Evolutionary conservation across 2,888 invertebrate genomes (phyloP), one percentile per base, ranked within the genome.

Genomic region (Trissoscelio sp.): DNA sequence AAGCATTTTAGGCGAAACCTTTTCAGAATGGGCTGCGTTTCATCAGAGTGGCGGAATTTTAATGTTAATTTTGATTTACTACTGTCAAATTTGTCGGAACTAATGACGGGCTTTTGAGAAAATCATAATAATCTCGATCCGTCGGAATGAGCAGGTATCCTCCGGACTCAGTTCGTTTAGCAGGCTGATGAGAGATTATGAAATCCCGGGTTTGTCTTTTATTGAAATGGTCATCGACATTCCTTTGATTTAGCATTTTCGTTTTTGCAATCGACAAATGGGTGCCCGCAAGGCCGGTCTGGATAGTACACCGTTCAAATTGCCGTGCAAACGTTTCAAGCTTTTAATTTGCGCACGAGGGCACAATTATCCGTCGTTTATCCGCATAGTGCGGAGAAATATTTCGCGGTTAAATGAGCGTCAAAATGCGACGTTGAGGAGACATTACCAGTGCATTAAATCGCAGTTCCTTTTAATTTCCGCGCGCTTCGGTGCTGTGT

Each of bases 1-100:
- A 46, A 46, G 20, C 11, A 7, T 9, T 14, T 46, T 46, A 4
- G 46, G 11, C 28, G 22, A 64, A 34, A 3, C 9, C 16, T 18
- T 20, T 46, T 31, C 6, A 0, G 22, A 16, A 62, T 72, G 72
- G 81, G 88, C 28, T 51, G 39, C 16, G 34, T 60, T 37, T 69
- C 48, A 37, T 55, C 24, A 64, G 53, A 89, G 87, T 88, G 87
- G 87, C 87, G 89, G 86, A 88, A 88, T 88, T 81, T 89, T 79
- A 83, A 84, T 85, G 88, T 86, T 88, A 89, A 90, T 89, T 89
- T 88, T 86, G 86, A 86, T 88, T 89, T 88, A 90, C 89, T 87
- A 89, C 89, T 88, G 90, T 90, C 89, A 90, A 90, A 90, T 89
- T 89, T 87, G 86, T 81, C 83, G 73, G 84, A 84, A 88, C 88